A percentile compares a stretch with the other conserved stretches of the same genome.
These are phyloP conservation scores for Hirtodrosophila confusa DNA, from an alignment of 2,888 invertebrate species.

Conservation along the genomic window DNA sequence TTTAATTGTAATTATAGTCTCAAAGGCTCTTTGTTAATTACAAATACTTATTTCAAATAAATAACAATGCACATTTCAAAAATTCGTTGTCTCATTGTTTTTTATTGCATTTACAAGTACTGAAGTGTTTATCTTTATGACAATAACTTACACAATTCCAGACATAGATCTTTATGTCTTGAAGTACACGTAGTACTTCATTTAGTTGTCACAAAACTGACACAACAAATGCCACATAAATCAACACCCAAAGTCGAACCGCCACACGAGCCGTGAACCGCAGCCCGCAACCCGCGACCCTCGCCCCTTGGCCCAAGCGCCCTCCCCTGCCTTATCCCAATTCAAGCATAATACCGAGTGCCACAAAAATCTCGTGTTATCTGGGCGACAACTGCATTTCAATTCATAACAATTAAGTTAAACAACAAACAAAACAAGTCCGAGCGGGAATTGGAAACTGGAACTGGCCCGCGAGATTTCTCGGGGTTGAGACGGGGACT, in stretches of 20 bases:
- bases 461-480: background rate
- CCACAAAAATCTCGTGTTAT: conserved; percentile 37
- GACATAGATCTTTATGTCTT: too few relatives aligned
- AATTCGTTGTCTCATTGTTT: too few relatives aligned
- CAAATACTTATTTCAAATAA: too few relatives aligned
- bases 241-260: conserved; percentile 53
- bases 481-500: conserved; percentile 2
- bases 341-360: conserved; percentile 13
- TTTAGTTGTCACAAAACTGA: conserved; percentile 25
- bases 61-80: too few relatives aligned
- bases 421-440: conserved; percentile 50
- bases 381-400: conserved; percentile 62
- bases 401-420: conserved; percentile 72
- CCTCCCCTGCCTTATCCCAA: background rate
- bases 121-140: conserved; percentile 10
- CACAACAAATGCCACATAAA: conserved; percentile 60
- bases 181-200: conserved; percentile 18
- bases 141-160: conserved; percentile 32
- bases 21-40: too few relatives aligned
- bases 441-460: conserved; percentile 1
- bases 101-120: too few relatives aligned
- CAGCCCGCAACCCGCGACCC: conserved; percentile 4
- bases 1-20: too few relatives aligned
- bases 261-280: conserved; percentile 8
- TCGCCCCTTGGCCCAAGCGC: background rate